A percentile compares a stretch with the other conserved stretches of the same genome.
Evolutionary conservation across 2,797 vertebrate species (phyloP).

Genomic region (Pogoniulus pusillus): DNA sequence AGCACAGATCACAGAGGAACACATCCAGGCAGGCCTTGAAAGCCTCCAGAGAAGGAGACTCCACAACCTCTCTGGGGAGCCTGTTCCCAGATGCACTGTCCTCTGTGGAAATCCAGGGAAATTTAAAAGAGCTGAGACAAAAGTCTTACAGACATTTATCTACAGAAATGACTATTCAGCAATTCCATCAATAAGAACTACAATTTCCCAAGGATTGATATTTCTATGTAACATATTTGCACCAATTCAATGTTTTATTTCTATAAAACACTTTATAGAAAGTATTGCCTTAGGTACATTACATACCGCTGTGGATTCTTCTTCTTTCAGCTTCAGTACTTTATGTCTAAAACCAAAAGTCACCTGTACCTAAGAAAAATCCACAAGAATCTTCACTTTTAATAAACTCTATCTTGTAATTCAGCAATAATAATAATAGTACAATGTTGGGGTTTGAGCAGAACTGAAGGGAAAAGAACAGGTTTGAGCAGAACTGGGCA

Average conservation of each 20-base stretch:
- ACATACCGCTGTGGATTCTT: background rate
- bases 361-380: background rate
- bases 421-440: background rate
- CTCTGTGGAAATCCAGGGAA: background rate
- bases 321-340: background rate
- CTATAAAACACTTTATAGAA: background rate
- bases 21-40: too few relatives aligned
- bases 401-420: background rate
- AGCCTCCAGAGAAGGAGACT: too few relatives aligned
- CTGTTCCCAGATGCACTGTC: background rate
- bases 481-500: too few relatives aligned
- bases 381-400: background rate
- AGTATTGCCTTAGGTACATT: background rate
- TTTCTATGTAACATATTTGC: background rate
- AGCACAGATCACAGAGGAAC: too few relatives aligned
- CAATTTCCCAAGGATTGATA: background rate
- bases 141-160: background rate
- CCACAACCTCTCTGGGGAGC: too few relatives aligned
- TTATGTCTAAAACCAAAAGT: background rate
- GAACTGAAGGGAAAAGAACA: too few relatives aligned
- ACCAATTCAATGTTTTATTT: background rate
- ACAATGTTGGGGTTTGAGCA: too few relatives aligned
- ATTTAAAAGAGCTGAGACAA: background rate
- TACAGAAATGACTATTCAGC: background rate
- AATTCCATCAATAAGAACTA: background rate